phyloP scores from a whole-genome alignment of 2,797 vertebrate species.

The Chromobotia macracanthus region DNA sequence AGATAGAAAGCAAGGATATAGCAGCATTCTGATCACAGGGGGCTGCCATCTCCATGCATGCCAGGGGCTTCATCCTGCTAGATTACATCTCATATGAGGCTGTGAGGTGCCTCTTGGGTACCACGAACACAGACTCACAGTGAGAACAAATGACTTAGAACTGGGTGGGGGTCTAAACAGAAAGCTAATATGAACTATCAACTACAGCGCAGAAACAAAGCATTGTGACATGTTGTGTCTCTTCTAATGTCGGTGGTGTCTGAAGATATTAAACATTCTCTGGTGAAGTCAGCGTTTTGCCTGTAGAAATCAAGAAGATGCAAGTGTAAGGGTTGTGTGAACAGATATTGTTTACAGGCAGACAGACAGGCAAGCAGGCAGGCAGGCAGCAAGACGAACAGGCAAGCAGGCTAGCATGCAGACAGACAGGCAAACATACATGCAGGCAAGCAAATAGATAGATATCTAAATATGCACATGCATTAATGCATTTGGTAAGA shows the following conservation, averaged over 20 bases:
- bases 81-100: conserved; percentile 40
- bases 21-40: conserved; percentile 19
- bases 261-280: conserved; percentile 8
- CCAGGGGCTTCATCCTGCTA: conserved; percentile 18
- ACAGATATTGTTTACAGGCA: too few species aligned
- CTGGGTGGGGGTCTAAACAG: conserved; percentile 23
- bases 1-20: background rate
- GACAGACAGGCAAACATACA: too few species aligned
- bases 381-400: too few species aligned
- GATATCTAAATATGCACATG: background rate
- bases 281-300: background rate
- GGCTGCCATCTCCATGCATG: conserved; percentile 16
- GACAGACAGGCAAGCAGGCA: too few species aligned
- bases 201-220: conserved; percentile 6
- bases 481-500: background rate
- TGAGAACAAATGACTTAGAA: conserved; percentile 37
- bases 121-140: conserved; percentile 18
- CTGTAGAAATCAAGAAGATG: conserved; percentile 14
- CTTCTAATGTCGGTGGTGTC: background rate
- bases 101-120: conserved; percentile 26
- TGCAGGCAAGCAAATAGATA: too few species aligned
- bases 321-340: background rate
- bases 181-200: conserved; percentile 38
- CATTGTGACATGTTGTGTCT: background rate
- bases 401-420: too few species aligned